Evolutionary conservation across 37 sponge, comb jelly and placozoan genomes (phyloP), one percentile per base, ranked within the genome.

Genomic region (Lycopodina hypogea): DNA sequence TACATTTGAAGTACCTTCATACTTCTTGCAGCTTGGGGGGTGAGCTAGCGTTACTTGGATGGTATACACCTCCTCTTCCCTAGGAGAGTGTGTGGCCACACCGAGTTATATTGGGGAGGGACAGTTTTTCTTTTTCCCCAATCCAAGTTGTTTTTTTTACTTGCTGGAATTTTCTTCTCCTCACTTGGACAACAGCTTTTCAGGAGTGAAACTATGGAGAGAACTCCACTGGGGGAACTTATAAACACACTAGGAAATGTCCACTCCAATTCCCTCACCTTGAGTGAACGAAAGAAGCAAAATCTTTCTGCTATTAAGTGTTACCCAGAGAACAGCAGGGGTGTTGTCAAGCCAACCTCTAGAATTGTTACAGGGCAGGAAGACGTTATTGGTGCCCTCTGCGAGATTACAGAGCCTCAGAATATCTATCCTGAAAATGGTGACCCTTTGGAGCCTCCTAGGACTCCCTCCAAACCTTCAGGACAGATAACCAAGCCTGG

Each of bases 401-500:
- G 30, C 30, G 34, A 34, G 30, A 65, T 32, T 2, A 34, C 12
- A 2, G 7, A 65, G 30, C 33, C 32, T 3, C 18, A 65, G 32
- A 32, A 19, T 17, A 65, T 4, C 26, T 24, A 58, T 58, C 14
- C 26, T 14, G 59, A 26, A 30, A 32, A 32, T 30, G 34, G 1
- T 33, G 2, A 19, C 18, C 66, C 66, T 32, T 34, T 4, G 11
- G 17, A 11, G 30, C 11, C 35, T 33, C 66, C 66, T 33, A 32
- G 30, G 35, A 65, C 66, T 30, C 66, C 66, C 18, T 65, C 30
- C 2, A 65, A 65, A 34, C 26, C 18, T 17, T 60, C 61, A 60
- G 66, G 35, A 65, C 35, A 65, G 66, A 14, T 34, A 65, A 2
- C 66, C 66, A 65, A 65, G 30, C 32, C 66, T 32, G 66, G 66